Base-by-base conservation (phyloP, 92 coral and sea anemone species). In the Heteractis magnifica region DNA sequence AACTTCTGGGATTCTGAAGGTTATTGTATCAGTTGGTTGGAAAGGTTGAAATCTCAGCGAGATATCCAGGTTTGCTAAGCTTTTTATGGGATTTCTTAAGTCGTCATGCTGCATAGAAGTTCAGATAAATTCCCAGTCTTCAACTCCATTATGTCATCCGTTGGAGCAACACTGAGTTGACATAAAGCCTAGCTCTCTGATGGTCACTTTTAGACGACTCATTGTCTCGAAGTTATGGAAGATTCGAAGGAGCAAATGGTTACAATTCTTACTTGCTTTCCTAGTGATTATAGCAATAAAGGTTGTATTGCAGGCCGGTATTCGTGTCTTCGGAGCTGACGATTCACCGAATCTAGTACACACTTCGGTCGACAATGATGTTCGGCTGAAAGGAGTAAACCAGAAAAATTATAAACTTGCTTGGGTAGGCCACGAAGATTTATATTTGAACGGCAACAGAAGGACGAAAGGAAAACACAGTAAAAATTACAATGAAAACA, bases 171-270 rank as follows among this genome's bases (percentile, higher is more conserved):
- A 18, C 77, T 64, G 50, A 81, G 84, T 81, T 81, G 84, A 81
- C 84, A 70, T n/a, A 49, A 49, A 50, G 51, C 49, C 78, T 72
- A 72, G 76, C 41, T 23, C 84, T 81, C 84, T 81, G 83, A 85
- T 85, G 88, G 88, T 85, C 75, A 68, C 88, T 52, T 51, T 77
- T 79, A 52, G 88, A 77, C 82, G 88, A 4, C 55, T 77, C 13
- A 18, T 78, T 65, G 65, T 78, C 44, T 85, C 88, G 65, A 85
- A 65, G 76, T 78, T 85, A 70, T 85, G 83, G 88, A 85, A 53
- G 26, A 9, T 85, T 77, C 88, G 83, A 21, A 71, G 81, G 9
- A 41, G 77, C 52, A 85, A 70, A 85, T 85, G 83, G 88, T 21
- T 85, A 20, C 65, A 44, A n/a, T 8, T 85, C 15, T 8, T 85